Percentiles rank a stretch among this genome's conserved stretches.
Conservation (phyloP, 2,797 vertebrate species). For the Chelidonichthys spinosus region DNA sequence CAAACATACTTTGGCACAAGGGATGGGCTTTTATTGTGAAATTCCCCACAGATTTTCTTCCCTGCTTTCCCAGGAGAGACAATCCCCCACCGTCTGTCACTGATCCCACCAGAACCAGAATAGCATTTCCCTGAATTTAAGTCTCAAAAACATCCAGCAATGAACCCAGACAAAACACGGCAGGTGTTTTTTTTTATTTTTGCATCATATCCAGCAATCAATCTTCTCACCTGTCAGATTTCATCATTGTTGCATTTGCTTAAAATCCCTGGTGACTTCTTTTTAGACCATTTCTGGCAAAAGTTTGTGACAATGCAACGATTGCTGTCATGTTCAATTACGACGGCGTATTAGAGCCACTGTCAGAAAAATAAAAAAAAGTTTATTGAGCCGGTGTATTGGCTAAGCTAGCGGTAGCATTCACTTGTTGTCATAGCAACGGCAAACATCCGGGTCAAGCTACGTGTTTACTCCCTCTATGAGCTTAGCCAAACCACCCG, state of each 20-base stretch:
- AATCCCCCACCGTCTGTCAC: conserved; percentile 45
- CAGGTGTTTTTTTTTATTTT: conserved; percentile 17
- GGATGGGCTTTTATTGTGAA: conserved; percentile 13
- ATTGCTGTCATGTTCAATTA: conserved; percentile 5
- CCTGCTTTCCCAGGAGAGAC: conserved; percentile 41
- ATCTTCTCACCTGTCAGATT: conserved; percentile 60
- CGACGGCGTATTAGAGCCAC: too few relatives aligned
- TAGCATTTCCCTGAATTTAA: conserved; percentile 51
- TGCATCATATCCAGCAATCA: conserved; percentile 38
- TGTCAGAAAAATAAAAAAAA: too few relatives aligned
- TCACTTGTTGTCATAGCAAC: too few relatives aligned
- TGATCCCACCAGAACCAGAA: conserved; percentile 64
- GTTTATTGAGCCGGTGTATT: too few relatives aligned
- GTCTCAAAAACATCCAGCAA: conserved; percentile 27
- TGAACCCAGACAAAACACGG: conserved; percentile 38
- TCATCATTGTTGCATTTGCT: conserved; percentile 35
- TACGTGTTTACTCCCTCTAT: too few relatives aligned
- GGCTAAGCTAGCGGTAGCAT: too few relatives aligned
- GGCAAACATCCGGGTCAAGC: too few relatives aligned
- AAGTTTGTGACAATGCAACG: neutral
- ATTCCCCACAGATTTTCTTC: conserved; percentile 31
- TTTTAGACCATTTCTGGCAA: too few relatives aligned
- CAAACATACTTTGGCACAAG: conserved; percentile 34
- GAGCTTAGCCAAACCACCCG: too few relatives aligned
- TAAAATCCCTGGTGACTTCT: conserved; percentile 36